Base-by-base conservation (phyloP, 2,797 vertebrate species). In the Melanotaenia trifasciata region DNA sequence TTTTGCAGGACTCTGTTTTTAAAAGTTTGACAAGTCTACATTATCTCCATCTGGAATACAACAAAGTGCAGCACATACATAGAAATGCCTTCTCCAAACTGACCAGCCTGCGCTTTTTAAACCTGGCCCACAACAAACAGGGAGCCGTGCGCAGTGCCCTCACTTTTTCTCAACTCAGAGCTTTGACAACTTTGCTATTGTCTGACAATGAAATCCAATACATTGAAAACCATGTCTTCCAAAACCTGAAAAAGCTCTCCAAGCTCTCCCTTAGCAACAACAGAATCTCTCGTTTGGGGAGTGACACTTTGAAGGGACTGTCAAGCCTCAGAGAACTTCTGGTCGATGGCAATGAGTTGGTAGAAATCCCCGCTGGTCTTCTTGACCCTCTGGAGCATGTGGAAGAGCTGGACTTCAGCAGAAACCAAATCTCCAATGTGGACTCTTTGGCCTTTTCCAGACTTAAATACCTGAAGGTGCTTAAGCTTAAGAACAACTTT, bases 1-100 rank as follows among this genome's bases (percentile, higher is more conserved):
- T 84, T 0, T 88, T 99, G 77, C 95, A 95, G 0, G 96, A 97
- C 32, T 95, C 96, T 2, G 95, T 94, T 64, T 99, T 99, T 76
- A 94, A 95, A 43, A 94, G 93, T 57, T 69, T 98, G 81, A 83
- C 92, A 0, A 96, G 94, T 81, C 79, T 99, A 58, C 95, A 97
- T 36, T 97, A 97, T 77, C 94, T 99, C 53, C 97, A 98, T 26
- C 87, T 99, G 80, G 97, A 99, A 73, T 94, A 94, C 36, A 99
- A 99, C 88, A 93, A 94, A 68, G 94, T 99, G 79, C 95, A 91
- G 63, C 94, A 96, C 79, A 94, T 99, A 71, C 96, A 97, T 89
- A 95, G 93, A 6, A 94, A 96, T 1, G 95, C 96, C 0, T 98
- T 99, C 57, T 88, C 91, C 0, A 95, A 95, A 56, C 93, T 99